Evolutionary conservation across 1,140 invertebrate species (phyloP).

Genomic region (Solen grandis): DNA sequence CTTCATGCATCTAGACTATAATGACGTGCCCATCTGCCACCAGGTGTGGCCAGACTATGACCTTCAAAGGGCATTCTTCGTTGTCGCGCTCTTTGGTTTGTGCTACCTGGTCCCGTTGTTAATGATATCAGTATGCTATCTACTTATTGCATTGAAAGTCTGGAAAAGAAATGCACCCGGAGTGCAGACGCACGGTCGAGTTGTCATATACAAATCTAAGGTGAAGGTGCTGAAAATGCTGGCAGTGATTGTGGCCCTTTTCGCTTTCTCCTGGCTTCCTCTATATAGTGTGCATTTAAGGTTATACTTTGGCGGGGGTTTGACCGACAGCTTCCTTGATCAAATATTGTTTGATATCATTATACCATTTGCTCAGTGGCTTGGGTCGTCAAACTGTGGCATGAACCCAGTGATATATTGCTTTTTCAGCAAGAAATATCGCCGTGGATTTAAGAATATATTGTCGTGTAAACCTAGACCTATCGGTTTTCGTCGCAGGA

Average conservation of each 20-base stretch:
- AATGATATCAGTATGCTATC: conserved; percentile 94
- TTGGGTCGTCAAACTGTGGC: conserved; percentile 96
- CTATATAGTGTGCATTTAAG: conserved; percentile 85
- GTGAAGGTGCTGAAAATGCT: conserved; percentile 95
- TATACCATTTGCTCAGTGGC: conserved; percentile 95
- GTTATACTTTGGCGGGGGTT: conserved; percentile 58
- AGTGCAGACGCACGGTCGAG: conserved; percentile 60
- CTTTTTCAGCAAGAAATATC: conserved; percentile 97
- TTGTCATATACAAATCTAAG: conserved; percentile 76
- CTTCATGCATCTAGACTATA: conserved; percentile 40
- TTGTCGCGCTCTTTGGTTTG: conserved; percentile 92
- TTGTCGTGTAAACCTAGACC: conserved; percentile 26
- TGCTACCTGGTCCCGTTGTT: conserved; percentile 96
- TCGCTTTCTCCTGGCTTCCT: conserved; percentile 96
- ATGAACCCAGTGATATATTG: conserved; percentile 98
- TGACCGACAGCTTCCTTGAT: conserved; percentile 85
- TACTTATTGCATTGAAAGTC: conserved; percentile 95
- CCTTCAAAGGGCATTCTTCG: conserved; percentile 91
- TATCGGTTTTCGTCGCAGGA: conserved; percentile 23
- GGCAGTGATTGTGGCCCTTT: conserved; percentile 94
- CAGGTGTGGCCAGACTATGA: conserved; percentile 78
- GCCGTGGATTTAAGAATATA: conserved; percentile 87
- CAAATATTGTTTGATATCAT: conserved; percentile 89
- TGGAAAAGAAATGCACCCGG: conserved; percentile 92
- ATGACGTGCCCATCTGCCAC: conserved; percentile 61